These are phyloP conservation scores for Meiosimyza decipiens DNA, from an alignment of 2,888 invertebrate genomes.

Conservation along the genomic window DNA sequence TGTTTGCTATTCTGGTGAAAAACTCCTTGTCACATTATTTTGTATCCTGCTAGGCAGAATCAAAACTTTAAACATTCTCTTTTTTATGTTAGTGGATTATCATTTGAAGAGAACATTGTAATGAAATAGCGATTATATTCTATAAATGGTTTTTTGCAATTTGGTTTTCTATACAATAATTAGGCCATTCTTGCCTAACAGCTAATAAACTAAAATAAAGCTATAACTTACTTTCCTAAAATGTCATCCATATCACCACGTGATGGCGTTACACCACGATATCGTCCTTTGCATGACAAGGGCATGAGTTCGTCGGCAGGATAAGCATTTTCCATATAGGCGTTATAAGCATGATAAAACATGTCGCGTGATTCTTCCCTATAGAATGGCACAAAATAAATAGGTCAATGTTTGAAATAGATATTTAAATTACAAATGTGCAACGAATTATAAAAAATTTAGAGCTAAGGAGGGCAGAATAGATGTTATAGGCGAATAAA, in stretches of 20 bases:
- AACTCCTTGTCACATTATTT: too few relatives aligned
- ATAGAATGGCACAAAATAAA: constrained; percentile 51
- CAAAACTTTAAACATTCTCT: too few relatives aligned
- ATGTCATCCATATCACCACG: constrained; percentile 97
- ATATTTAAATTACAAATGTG: constrained; percentile 9
- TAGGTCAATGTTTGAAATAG: background rate
- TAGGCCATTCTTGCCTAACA: background rate
- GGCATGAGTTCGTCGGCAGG: constrained; percentile 99
- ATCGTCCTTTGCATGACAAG: constrained; percentile 91
- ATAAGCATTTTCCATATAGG: constrained; percentile 97
- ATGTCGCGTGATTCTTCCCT: constrained; percentile 93
- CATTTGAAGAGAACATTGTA: too few relatives aligned
- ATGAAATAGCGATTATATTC: too few relatives aligned
- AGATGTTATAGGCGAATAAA: too few relatives aligned
- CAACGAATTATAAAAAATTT: background rate
- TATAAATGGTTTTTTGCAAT: too few relatives aligned
- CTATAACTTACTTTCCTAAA: constrained; percentile 89
- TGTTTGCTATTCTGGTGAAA: too few relatives aligned
- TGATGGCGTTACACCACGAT: constrained; percentile 87
- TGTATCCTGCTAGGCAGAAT: too few relatives aligned
- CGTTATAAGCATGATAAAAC: constrained; percentile 96
- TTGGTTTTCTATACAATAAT: background rate
- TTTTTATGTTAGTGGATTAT: too few relatives aligned
- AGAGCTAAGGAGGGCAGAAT: background rate
- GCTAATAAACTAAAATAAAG: background rate